Base-by-base conservation (phyloP, 35 echinoderm and acorn worm genomes). In the Eucidaris tribuloides region DNA sequence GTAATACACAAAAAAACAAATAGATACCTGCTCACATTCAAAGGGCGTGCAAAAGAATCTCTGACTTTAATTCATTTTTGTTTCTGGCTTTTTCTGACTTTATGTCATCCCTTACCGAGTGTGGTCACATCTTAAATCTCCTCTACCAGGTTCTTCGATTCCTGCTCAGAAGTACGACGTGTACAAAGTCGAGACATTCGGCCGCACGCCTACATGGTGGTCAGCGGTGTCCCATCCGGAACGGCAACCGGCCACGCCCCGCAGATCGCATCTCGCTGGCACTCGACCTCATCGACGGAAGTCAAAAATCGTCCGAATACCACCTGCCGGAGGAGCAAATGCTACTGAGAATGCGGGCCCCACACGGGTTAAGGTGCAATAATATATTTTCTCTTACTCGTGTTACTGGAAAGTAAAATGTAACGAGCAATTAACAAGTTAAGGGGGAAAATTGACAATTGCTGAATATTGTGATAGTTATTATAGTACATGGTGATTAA, bases 201-300 rank as follows among this genome's bases (percentile, higher is more conserved):
- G 92, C 1, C 87, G n/a, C n/a, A 96, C 41, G 88, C 92, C 38
- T 96, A 96, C 70, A 96, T 96, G 92, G 82, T 96, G 31, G 92
- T 79, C 27, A 91, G 88, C 68, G 92, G 92, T 39, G 77, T 96
- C 1, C 92, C 50, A 45, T 83, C 14, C 82, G 87, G 9, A 96
- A 96, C 83, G 92, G 88, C 2, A 74, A 96, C 56, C 77, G 71
- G 4, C n/a, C 92, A 96, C 37, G 92, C 92, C 9, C 82, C 60
- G 0, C 82, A 96, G 58, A 90, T 96, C 25, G 92, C 92, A n/a
- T n/a, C 11, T 86, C 82, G 11, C 37, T 84, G 27, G 88, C 92
- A 11, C 84, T 90, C 46, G 88, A 96, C n/a, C 46, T 96, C 44
- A 81, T 96, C 23, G 57, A 96, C 1, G 43, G 46, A 25, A 28